Percentiles rank a stretch among this genome's conserved stretches.
phyloP scores from a whole-genome alignment of 2,797 vertebrate genomes.

The Pogonophryne albipinna region DNA sequence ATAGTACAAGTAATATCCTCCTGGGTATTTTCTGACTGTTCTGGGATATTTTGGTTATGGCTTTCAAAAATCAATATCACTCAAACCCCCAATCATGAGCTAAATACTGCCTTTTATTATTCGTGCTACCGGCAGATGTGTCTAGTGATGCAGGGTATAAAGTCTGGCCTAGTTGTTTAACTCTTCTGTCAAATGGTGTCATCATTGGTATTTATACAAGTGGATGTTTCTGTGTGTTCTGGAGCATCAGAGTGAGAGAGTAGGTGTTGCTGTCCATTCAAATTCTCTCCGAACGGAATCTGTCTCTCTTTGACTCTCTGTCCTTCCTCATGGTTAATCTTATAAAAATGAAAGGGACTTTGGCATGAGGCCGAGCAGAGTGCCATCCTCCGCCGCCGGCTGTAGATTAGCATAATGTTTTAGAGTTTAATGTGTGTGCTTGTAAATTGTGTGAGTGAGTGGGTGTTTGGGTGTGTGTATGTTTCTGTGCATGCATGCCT shows the following conservation, averaged over 20 bases:
- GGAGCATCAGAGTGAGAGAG: slow-evolving; percentile 35
- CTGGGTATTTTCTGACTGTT: slow-evolving; percentile 25
- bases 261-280: slow-evolving; percentile 46
- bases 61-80: slow-evolving; percentile 18
- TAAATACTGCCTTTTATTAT: slow-evolving; percentile 18
- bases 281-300: slow-evolving; percentile 30
- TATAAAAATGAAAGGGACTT: slow-evolving; percentile 80
- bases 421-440: slow-evolving; percentile 59
- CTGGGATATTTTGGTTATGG: slow-evolving; percentile 29
- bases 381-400: slow-evolving; percentile 77
- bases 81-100: slow-evolving; percentile 23
- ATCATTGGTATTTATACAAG: slow-evolving; percentile 32
- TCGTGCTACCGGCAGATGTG: slow-evolving; percentile 1
- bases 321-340: slow-evolving; percentile 76
- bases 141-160: slow-evolving; percentile 6
- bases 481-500: neutral
- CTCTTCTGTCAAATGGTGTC: slow-evolving; percentile 27
- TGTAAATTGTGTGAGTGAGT: slow-evolving; percentile 45
- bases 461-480: slow-evolving; percentile 29
- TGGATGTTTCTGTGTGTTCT: slow-evolving; percentile 19
- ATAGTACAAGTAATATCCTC: neutral
- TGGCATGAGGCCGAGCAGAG: slow-evolving; percentile 78
- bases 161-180: slow-evolving; percentile 14
- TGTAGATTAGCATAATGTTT: slow-evolving; percentile 80
- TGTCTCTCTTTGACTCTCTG: slow-evolving; percentile 25